Conservation (phyloP, 2,113 vertebrate species). For the Pao palembangensis region DNA sequence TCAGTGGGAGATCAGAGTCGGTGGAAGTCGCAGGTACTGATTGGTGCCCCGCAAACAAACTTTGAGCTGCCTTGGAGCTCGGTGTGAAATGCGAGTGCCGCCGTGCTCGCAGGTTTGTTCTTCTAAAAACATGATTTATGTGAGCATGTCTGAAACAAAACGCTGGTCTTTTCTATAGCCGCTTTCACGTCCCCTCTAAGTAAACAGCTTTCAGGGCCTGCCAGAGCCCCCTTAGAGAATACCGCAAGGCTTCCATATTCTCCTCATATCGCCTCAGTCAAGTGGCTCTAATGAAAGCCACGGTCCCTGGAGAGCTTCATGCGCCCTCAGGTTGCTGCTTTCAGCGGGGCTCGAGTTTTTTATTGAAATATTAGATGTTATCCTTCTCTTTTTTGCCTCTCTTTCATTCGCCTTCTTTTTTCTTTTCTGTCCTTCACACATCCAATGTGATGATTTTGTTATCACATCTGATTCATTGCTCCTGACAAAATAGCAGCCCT, state of each 20-base stretch:
- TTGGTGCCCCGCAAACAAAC: conserved; percentile 33
- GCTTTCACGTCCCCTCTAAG: conserved; percentile 61
- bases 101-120: conserved; percentile 9
- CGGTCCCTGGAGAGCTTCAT: conserved; percentile 38
- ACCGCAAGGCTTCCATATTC: conserved; percentile 47
- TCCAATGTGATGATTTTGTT: conserved; percentile 37
- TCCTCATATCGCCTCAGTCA: conserved; percentile 48
- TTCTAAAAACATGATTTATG: conserved; percentile 28
- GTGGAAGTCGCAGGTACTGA: conserved; percentile 33
- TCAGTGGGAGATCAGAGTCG: conserved; percentile 32
- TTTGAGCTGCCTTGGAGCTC: conserved; percentile 31
- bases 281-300: conserved; percentile 57
- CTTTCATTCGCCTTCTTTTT: conserved; percentile 6
- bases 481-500: conserved; percentile 1
- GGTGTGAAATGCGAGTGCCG: conserved; percentile 22
- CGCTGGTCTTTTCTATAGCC: conserved; percentile 37
- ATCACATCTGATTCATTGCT: conserved; percentile 34
- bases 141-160: conserved; percentile 49
- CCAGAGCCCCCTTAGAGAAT: conserved; percentile 45
- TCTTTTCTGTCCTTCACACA: conserved; percentile 14
- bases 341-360: conserved; percentile 19
- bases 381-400: conserved; percentile 6
- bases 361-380: conserved; percentile 53
- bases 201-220: conserved; percentile 56
- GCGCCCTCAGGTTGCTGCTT: conserved; percentile 29